These are phyloP conservation scores for Isotomurus palustris DNA, from an alignment of 2,888 invertebrate species.

Conservation along the genomic window DNA sequence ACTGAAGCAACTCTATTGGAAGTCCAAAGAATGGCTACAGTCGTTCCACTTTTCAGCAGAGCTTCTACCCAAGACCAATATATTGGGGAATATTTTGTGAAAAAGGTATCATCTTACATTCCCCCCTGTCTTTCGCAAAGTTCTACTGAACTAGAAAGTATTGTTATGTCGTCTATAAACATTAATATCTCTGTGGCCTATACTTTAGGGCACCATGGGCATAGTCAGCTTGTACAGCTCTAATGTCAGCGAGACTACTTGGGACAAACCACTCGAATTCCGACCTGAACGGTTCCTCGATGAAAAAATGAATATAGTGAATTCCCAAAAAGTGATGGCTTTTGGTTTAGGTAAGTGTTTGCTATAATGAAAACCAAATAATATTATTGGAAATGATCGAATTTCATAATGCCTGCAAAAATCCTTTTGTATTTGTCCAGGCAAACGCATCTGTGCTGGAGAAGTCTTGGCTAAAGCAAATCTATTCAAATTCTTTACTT, in stretches of 20 bases:
- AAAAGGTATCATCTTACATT: conserved; percentile 19
- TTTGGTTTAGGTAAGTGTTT: conserved; percentile 32
- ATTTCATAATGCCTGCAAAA: neutral
- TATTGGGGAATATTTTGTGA: conserved; percentile 32
- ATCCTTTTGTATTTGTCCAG: conserved; percentile 4
- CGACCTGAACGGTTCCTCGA: conserved; percentile 40
- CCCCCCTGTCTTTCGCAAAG: neutral
- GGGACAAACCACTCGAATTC: conserved; percentile 39
- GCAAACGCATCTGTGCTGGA: conserved; percentile 36
- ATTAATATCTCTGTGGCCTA: neutral
- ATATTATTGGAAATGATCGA: neutral
- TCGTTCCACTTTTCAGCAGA: conserved; percentile 39
- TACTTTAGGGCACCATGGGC: conserved; percentile 34
- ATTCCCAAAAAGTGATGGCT: conserved; percentile 37
- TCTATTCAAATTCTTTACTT: conserved; percentile 39
- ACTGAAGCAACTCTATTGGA: conserved; percentile 39
- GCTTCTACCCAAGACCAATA: conserved; percentile 31
- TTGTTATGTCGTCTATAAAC: neutral
- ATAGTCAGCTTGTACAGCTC: conserved; percentile 37
- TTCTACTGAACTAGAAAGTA: neutral
- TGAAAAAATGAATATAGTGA: conserved; percentile 35
- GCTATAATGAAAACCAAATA: neutral
- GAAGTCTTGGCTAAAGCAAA: conserved; percentile 40
- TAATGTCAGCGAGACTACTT: conserved; percentile 37
- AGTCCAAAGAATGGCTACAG: conserved; percentile 36